Evolutionary conservation across 2,797 vertebrate species (phyloP).

Genomic region (Coregonus suidteri): DNA sequence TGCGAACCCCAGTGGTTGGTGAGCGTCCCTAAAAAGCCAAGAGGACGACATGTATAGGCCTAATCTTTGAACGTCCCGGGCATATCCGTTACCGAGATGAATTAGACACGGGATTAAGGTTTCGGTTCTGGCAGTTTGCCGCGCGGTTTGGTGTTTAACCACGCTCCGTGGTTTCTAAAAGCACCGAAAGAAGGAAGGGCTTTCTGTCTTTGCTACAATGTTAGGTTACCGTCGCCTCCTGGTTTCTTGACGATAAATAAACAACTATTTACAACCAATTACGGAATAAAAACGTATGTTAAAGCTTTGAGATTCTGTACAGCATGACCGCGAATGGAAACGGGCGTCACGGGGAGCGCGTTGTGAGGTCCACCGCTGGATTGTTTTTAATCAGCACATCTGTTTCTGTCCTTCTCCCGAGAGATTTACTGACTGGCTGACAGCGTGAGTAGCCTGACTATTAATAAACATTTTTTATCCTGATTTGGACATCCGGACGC

Average conservation of each 20-base stretch:
- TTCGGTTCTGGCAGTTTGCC: neutral
- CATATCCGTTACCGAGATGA: neutral
- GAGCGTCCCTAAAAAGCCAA: neutral
- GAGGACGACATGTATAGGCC: neutral
- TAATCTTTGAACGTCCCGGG: neutral
- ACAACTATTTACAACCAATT: neutral
- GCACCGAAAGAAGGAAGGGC: neutral
- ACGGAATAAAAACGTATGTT: neutral
- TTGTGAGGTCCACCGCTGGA: neutral
- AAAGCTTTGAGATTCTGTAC: neutral
- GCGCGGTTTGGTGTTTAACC: too few relatives aligned
- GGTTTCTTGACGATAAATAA: neutral
- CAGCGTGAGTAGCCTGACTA: neutral
- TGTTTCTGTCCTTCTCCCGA: neutral
- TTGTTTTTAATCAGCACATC: neutral
- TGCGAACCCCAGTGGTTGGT: neutral
- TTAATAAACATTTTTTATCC: too few relatives aligned
- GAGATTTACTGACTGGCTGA: neutral
- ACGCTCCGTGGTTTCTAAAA: neutral
- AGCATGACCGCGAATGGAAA: neutral
- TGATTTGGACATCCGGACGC: neutral
- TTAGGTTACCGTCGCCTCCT: conserved; percentile 20
- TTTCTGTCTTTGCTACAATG: neutral
- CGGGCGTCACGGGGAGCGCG: neutral
- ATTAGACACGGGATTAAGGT: conserved; percentile 3